These are phyloP conservation scores for Zaprionus ghesquierei DNA, from an alignment of 1,140 invertebrate species.

Conservation along the genomic window DNA sequence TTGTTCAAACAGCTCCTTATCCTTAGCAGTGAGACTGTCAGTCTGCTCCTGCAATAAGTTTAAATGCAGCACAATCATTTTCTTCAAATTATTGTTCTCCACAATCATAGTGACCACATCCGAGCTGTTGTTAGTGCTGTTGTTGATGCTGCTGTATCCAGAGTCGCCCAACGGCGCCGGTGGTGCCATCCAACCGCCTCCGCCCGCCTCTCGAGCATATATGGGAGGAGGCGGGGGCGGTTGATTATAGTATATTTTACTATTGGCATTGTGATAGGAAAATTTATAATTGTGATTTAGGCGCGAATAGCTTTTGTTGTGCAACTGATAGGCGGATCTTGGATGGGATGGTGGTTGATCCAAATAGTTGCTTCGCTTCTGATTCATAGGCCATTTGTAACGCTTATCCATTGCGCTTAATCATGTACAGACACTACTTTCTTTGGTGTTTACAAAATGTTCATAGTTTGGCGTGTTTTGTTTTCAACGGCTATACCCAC, in stretches of 20 bases:
- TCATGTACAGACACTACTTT: conserved; percentile 1
- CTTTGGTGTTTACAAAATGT: conserved; percentile 27
- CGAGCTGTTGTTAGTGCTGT: conserved; percentile 1
- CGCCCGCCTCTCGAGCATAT: background rate
- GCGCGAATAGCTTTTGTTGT: conserved; percentile 38
- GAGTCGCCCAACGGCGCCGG: background rate
- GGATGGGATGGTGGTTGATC: conserved; percentile 13
- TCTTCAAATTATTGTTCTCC: conserved; percentile 66
- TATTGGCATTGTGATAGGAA: conserved; percentile 13
- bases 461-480: conserved; percentile 67
- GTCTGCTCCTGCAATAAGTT: conserved; percentile 90
- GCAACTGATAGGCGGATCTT: background rate
- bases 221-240: conserved; percentile 1
- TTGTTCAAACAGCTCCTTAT: conserved; percentile 84
- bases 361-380: conserved; percentile 19
- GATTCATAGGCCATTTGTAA: conserved; percentile 46
- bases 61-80: conserved; percentile 87
- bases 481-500: conserved; percentile 43
- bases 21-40: conserved; percentile 87
- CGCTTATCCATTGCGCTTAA: conserved; percentile 57
- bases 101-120: conserved; percentile 61
- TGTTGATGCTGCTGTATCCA: background rate
- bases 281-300: conserved; percentile 26
- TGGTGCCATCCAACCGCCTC: background rate
- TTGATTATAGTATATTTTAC: conserved; percentile 40